Evolutionary conservation across 2,888 invertebrate species (phyloP).

Genomic region (Tetragnatha montana): DNA sequence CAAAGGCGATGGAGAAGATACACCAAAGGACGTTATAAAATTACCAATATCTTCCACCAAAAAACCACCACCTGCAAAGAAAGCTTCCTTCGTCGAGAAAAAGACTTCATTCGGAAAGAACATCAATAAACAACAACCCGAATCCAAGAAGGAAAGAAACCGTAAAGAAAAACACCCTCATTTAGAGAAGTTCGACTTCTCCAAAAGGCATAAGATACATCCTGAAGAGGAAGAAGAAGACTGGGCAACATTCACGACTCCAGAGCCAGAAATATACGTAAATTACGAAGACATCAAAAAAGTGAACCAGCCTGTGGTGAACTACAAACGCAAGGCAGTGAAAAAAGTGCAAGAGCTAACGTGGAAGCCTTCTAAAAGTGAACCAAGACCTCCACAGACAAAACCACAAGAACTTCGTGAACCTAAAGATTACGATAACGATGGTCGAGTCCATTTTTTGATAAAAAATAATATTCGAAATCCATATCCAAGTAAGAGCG

Average conservation of each 20-base stretch:
- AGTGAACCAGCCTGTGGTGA: background rate
- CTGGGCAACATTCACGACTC: background rate
- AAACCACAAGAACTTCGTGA: background rate
- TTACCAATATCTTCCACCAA: background rate
- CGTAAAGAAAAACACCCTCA: background rate
- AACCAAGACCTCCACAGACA: background rate
- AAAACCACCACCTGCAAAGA: conserved; percentile 24
- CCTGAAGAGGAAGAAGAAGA: background rate
- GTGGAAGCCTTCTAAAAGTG: conserved; percentile 29
- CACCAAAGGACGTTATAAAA: conserved; percentile 17
- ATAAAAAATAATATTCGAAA: background rate
- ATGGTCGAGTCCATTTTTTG: background rate
- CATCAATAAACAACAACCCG: background rate
- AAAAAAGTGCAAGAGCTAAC: conserved; percentile 32
- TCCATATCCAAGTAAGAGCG: conserved; percentile 24
- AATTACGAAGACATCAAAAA: background rate
- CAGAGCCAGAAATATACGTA: background rate
- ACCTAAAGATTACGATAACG: background rate
- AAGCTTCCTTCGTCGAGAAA: background rate
- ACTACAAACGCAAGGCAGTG: conserved; percentile 23
- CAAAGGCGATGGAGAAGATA: conserved; percentile 24
- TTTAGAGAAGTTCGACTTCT: conserved; percentile 17
- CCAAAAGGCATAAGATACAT: conserved; percentile 20
- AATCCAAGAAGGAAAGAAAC: background rate
- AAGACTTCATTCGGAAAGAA: background rate